Base-by-base conservation (phyloP, 1,140 invertebrate species). In the Halyomorpha halys region DNA sequence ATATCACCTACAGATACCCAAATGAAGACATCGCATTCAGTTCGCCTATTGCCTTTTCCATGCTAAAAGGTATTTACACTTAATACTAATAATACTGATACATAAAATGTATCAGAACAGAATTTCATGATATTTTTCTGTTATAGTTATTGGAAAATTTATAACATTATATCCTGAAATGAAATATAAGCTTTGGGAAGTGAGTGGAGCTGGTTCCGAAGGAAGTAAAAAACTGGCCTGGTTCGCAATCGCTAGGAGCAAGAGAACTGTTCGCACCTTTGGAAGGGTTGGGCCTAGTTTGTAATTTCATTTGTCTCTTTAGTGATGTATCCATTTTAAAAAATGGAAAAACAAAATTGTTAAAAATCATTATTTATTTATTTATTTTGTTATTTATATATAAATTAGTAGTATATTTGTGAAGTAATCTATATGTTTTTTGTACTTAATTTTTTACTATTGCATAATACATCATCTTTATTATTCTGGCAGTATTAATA, bases 21-120 rank as follows among this genome's bases (percentile, higher is more conserved):
- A 65, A 68, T 25, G 56, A 72, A 25, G 68, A 73, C 59, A 69
- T 75, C 30, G 74, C 71, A 11, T 67, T 75, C 44, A 74, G 73
- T 51, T 64, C 68, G 30, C 74, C 74, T 14, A 69, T 75, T 19
- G 73, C 74, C 13, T 51, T 68, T 0, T 62, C 70, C 18, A 75
- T 75, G 74, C 66, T 68, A 44, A 71, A 70, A 72, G 74, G 74
- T 75, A 64, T 39, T 39, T 39, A 39, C 11, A 39, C 6, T 18
- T 30, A 9, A 61, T 4, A 44, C 3, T 61, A 30, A 30, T 8
- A 30, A 4, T 30, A 30, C 27, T 30, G 3, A 4, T 8, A 30
- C 27, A 4, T 21, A 45, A 18, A 13, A 18, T 21, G 5, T 47
- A n/a, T 23, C 3, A 4, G 5, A 6, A 23, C n/a, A n/a, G 21